A percentile compares a stretch with the other conserved stretches of the same genome.
Conservation (phyloP, 92 coral and sea anemone genomes). For the Siderastrea radians region DNA sequence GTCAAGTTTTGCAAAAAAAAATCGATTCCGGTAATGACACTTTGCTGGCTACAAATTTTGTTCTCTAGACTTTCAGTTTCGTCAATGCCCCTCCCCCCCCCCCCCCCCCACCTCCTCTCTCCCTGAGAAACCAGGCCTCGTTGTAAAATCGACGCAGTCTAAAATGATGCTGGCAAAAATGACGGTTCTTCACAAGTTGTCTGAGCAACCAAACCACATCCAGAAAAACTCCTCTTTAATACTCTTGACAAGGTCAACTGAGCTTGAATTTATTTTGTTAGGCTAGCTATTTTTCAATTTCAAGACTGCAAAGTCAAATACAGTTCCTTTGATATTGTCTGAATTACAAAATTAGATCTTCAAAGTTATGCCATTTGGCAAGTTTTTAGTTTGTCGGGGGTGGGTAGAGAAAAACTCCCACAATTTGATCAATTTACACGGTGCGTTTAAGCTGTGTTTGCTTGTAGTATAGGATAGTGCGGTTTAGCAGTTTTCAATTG, state of each 20-base stretch:
- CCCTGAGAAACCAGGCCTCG: conserved; percentile 11
- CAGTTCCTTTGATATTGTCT: neutral
- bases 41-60: too few species aligned
- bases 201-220: conserved; percentile 19
- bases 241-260: neutral
- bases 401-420: too few species aligned
- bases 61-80: too few species aligned
- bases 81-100: too few species aligned
- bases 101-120: too few species aligned
- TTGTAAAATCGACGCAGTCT: neutral
- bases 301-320: neutral
- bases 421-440: too few species aligned
- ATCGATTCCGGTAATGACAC: too few species aligned
- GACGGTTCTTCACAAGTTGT: neutral
- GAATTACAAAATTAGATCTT: neutral
- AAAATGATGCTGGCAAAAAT: conserved; percentile 9
- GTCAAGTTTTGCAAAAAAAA: too few species aligned
- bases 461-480: too few species aligned
- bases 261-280: neutral
- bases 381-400: too few species aligned
- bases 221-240: conserved; percentile 9
- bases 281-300: neutral
- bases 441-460: too few species aligned
- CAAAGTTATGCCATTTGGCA: neutral
- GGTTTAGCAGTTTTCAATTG: too few species aligned